Evolutionary conservation across 2,113 vertebrate genomes (phyloP).

Genomic region (Galemys pyrenaicus): DNA sequence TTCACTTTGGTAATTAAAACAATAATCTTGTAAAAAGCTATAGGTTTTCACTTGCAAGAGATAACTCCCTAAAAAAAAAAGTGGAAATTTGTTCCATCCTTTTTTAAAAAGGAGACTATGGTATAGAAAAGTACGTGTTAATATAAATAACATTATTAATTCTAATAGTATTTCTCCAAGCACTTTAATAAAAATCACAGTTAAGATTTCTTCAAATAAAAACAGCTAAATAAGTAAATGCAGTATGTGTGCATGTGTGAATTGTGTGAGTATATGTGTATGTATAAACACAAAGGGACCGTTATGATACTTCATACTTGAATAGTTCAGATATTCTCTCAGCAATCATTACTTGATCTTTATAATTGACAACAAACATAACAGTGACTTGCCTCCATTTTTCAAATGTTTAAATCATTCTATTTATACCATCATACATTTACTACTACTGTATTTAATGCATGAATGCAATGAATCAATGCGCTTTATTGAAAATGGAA

Average conservation of each 20-base stretch:
- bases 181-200: not conserved
- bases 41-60: not conserved
- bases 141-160: not conserved
- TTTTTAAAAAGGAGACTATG: not conserved
- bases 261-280: not conserved
- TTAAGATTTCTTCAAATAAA: constrained; percentile 1
- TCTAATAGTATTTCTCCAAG: not conserved
- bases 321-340: no score
- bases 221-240: not conserved
- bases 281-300: no score
- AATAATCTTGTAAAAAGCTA: not conserved
- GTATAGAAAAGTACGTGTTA: not conserved
- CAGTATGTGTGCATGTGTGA: not conserved
- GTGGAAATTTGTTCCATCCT: not conserved
- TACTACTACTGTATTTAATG: not conserved
- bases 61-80: not conserved
- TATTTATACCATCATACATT: not conserved
- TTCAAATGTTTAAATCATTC: not conserved
- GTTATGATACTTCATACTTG: no score
- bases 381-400: not conserved
- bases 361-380: not conserved
- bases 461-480: not conserved
- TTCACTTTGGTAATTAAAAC: not conserved
- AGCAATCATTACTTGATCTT: not conserved
- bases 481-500: not conserved